Percentiles rank a stretch among this genome's conserved stretches.
phyloP scores from a whole-genome alignment of 2,888 invertebrate species.

The Ferrisia virgata region DNA sequence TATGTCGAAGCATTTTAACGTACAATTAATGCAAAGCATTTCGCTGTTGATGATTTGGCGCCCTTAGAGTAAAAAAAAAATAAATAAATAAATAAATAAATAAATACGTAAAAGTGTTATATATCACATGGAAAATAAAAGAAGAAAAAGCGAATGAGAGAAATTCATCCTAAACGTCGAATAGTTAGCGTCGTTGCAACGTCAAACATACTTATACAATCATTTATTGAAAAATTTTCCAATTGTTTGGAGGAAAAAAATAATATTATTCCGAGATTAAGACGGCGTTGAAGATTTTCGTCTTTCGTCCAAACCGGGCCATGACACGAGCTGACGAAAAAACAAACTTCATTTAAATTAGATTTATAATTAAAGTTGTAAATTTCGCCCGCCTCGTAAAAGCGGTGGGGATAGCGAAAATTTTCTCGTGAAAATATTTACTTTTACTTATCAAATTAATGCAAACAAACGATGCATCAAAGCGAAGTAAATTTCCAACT shows the following conservation, averaged over 20 bases:
- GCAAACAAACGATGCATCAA: slow-evolving; percentile 20
- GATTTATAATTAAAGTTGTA: slow-evolving; percentile 12
- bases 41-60: neutral
- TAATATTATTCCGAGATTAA: neutral
- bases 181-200: no score
- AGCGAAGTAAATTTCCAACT: slow-evolving; percentile 7
- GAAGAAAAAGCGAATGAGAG: no score
- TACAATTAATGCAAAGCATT: slow-evolving; percentile 19
- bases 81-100: neutral
- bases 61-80: neutral
- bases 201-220: neutral
- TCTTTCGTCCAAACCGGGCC: neutral
- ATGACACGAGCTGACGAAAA: neutral
- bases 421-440: neutral
- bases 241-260: neutral
- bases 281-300: no score
- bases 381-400: neutral
- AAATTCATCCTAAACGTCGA: neutral
- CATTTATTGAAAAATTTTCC: neutral
- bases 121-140: neutral
- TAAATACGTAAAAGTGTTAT: neutral
- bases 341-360: neutral
- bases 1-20: neutral
- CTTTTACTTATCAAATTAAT: neutral
- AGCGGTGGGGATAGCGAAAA: no score